Conservation (phyloP, 2,888 invertebrate species). For the Tuta absoluta region DNA sequence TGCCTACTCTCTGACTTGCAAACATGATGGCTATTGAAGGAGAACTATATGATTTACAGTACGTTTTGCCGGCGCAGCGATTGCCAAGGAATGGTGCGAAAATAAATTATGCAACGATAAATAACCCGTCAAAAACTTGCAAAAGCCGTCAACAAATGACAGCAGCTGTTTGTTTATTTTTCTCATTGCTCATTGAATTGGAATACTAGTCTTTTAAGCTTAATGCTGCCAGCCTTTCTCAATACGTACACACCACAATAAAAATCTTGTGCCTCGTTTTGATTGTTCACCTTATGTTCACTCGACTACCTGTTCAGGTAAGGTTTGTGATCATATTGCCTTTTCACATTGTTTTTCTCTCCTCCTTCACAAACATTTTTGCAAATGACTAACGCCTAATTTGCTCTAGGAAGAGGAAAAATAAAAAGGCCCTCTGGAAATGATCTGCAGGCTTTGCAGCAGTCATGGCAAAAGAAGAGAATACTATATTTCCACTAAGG, state of each 20-base stretch:
- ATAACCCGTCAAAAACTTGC: background rate
- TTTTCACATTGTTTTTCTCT: too few relatives aligned
- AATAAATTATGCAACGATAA: conserved; percentile 33
- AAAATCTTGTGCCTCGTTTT: background rate
- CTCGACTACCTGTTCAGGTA: too few relatives aligned
- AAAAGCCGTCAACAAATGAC: background rate
- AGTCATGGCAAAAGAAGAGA: too few relatives aligned
- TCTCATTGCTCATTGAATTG: background rate
- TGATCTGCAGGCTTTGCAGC: too few relatives aligned
- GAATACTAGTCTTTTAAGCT: background rate
- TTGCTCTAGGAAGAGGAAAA: too few relatives aligned
- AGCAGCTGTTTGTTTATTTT: background rate
- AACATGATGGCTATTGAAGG: conserved; percentile 47
- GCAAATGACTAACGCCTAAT: too few relatives aligned
- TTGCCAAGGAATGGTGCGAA: background rate
- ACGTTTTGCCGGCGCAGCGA: background rate
- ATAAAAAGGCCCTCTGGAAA: too few relatives aligned
- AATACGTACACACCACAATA: too few relatives aligned
- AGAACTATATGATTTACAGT: background rate
- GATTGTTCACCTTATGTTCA: background rate
- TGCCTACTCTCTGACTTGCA: conserved; percentile 50
- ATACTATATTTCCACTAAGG: too few relatives aligned
- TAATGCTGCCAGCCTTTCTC: background rate
- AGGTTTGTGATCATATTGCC: too few relatives aligned
- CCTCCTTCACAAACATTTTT: too few relatives aligned